Conservation (phyloP, 2,797 vertebrate genomes). For the Champsocephalus gunnari region DNA sequence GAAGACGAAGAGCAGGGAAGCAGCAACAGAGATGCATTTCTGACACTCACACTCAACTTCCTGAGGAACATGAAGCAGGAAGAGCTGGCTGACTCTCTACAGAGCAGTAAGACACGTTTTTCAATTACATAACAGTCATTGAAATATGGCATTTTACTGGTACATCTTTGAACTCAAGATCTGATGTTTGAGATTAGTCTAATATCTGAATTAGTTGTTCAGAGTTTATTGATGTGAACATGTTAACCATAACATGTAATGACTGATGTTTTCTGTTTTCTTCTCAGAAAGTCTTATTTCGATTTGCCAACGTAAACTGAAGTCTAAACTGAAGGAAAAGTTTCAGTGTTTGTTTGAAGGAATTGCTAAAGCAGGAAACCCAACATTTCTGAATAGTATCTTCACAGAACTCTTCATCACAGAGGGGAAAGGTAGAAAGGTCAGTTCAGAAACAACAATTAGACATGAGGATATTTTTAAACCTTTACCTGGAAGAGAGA, state of each 20-base stretch:
- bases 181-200: not conserved
- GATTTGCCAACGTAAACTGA: slow-evolving; percentile 32
- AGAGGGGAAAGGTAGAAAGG: slow-evolving; percentile 9
- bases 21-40: slow-evolving; percentile 13
- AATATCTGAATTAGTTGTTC: not conserved
- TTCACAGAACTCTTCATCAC: slow-evolving; percentile 54
- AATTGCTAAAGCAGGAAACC: slow-evolving; percentile 19
- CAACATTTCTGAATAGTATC: slow-evolving; percentile 38
- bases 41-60: slow-evolving; percentile 46
- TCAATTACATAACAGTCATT: accelerated
- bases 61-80: slow-evolving; percentile 36
- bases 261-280: slow-evolving; percentile 1
- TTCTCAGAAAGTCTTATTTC: slow-evolving; percentile 26
- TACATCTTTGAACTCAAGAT: not conserved
- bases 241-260: not conserved
- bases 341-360: slow-evolving; percentile 53
- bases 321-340: slow-evolving; percentile 39
- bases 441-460: slow-evolving; percentile 21
- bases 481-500: slow-evolving; percentile 8
- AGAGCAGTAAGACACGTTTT: slow-evolving; percentile 37
- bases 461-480: slow-evolving; percentile 41
- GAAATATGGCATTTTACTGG: not conserved
- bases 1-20: slow-evolving; percentile 18
- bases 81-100: slow-evolving; percentile 40
- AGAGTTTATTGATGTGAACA: not conserved